Base-by-base conservation (phyloP, 2,888 invertebrate genomes). In the Aromia moschata region DNA sequence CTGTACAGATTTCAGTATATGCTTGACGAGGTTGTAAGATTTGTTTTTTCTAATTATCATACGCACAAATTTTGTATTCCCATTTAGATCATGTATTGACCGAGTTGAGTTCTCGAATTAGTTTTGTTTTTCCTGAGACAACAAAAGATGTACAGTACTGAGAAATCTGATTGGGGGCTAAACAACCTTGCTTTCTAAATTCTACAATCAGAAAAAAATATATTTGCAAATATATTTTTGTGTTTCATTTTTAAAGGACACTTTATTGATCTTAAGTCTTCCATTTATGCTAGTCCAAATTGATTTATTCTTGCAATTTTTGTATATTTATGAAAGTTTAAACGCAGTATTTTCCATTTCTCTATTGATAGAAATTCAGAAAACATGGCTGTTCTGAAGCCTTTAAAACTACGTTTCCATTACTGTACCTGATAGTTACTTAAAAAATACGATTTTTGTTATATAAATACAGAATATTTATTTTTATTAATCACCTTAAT, bases 401-500 rank as follows among this genome's bases (percentile, higher is more conserved):
- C 4, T 52, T 56, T 55, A 57, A 43, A 59, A 43, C 33, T 51
- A 56, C 25, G 20, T 58, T 68, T 68, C 67, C 65, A 58, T 62
- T 70, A 64, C 69, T 72, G 70, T 72, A 70, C 72, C 70, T 70
- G 72, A 68, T 60, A 67, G 65, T 66, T 64, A 64, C 64, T 64
- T 64, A 62, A 69, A n/a, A n/a, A 65, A 64, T 47, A 45, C 52
- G 51, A 55, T 64, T 67, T 64, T 69, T 65, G 60, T 60, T 57
- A 60, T 65, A 44, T 56, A n/a, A n/a, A 56, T 63, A 60, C 67
- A 68, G 62, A 68, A 68, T 67, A 65, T 69, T 68, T 68, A 68
- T 66, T 62, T 67, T 68, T 70, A 65, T 64, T 58, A 46, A 65
- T 68, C 60, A 41, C 60, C n/a, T 53, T 60, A 67, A 63, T 69